A percentile compares a stretch with the other conserved stretches of the same genome.
These are phyloP conservation scores for Chloebia gouldiae DNA, from an alignment of 2,113 vertebrate species.

Conservation along the genomic window DNA sequence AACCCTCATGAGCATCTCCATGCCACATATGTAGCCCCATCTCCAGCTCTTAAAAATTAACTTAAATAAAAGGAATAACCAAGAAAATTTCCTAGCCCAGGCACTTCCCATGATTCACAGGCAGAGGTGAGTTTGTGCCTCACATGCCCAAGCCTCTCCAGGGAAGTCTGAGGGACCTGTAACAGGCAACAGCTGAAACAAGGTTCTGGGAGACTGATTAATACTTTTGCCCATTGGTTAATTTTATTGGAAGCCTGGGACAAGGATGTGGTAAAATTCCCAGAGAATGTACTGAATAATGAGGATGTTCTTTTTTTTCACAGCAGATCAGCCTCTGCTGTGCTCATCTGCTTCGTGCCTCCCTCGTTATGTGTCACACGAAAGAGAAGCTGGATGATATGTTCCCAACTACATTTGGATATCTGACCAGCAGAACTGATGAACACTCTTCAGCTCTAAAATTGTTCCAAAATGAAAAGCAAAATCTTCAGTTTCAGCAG, in stretches of 20 bases:
- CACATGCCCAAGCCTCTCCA: not conserved
- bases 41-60: not conserved
- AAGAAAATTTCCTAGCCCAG: not conserved
- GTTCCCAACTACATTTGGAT: not conserved
- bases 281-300: not conserved
- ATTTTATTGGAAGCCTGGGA: not conserved
- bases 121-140: not conserved
- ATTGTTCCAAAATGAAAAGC: not conserved
- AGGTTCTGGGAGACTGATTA: not conserved
- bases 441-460: not conserved
- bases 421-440: not conserved
- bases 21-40: accelerated
- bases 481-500: not conserved
- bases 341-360: not conserved
- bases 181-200: not conserved
- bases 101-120: not conserved
- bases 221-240: not conserved
- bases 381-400: not conserved
- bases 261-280: not conserved
- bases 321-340: not conserved
- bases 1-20: not conserved
- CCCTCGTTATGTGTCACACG: accelerated
- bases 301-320: not conserved
- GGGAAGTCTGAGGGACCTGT: not conserved
- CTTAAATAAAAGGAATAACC: not conserved